These are phyloP conservation scores for Aphodius sticticus DNA, from an alignment of 2,888 invertebrate species.

Conservation along the genomic window DNA sequence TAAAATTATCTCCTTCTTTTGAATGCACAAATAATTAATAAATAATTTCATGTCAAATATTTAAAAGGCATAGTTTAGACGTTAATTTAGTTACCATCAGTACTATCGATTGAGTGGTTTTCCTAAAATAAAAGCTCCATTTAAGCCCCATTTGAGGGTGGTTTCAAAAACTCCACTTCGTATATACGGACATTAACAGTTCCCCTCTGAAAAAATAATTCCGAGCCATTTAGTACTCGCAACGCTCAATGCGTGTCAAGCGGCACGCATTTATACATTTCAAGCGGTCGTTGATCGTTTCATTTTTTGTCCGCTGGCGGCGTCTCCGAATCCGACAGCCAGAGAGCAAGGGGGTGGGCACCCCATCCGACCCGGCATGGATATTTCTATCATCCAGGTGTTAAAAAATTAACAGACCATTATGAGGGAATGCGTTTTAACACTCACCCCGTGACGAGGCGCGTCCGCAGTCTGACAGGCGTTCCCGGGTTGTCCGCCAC, in stretches of 20 bases:
- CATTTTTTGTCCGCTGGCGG: conserved; percentile 12
- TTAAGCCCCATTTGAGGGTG: no score
- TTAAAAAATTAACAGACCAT: conserved; percentile 57
- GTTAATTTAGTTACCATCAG: no score
- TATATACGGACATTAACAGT: not conserved
- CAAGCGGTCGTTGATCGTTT: not conserved
- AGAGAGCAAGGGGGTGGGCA: conserved; percentile 6
- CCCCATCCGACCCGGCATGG: conserved; percentile 44
- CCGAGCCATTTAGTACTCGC: not conserved
- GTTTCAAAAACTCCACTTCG: not conserved
- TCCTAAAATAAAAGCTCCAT: no score
- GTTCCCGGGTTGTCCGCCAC: not conserved
- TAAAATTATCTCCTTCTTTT: no score
- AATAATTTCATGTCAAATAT: no score
- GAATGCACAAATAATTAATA: no score
- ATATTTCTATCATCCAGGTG: conserved; percentile 52
- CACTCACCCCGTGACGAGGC: conserved; percentile 34
- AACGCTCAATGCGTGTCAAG: not conserved
- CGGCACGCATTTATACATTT: not conserved
- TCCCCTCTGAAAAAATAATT: not conserved
- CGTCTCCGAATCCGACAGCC: conserved; percentile 6
- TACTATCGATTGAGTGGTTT: no score
- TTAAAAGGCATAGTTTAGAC: no score
- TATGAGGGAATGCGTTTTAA: conserved; percentile 53
- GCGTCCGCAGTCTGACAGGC: conserved; percentile 19